Conservation (phyloP, 2,113 vertebrate species). For the Xiphorhynchus elegans region DNA sequence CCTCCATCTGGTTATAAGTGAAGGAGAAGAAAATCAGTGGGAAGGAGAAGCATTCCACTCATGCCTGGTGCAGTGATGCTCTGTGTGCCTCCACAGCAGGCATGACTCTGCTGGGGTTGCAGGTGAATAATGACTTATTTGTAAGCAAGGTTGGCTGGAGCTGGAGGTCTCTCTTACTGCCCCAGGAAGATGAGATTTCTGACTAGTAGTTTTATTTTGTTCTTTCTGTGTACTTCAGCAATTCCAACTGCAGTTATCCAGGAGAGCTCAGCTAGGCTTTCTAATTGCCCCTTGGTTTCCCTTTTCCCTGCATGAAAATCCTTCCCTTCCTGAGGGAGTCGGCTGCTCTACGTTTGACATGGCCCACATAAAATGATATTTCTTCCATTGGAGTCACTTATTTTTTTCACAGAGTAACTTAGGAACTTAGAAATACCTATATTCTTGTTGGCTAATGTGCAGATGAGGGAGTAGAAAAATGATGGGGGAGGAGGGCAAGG, state of each 20-base stretch:
- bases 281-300: neutral
- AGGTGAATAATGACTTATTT: no score
- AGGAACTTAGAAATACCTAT: neutral
- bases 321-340: neutral
- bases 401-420: neutral
- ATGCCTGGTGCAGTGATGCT: accelerated
- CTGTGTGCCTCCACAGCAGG: accelerated
- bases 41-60: neutral
- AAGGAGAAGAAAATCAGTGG: neutral
- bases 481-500: accelerated
- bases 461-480: neutral
- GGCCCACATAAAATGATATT: neutral
- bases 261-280: neutral
- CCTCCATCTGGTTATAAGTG: accelerated
- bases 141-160: neutral
- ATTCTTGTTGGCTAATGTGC: neutral
- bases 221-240: neutral
- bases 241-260: neutral
- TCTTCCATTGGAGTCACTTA: accelerated
- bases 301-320: neutral
- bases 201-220: neutral
- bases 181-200: neutral
- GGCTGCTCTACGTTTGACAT: accelerated
- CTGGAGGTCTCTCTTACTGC: neutral
- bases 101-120: accelerated